These are phyloP conservation scores for Lordiphosa clarofinis DNA, from an alignment of 1,140 invertebrate genomes.

Conservation along the genomic window DNA sequence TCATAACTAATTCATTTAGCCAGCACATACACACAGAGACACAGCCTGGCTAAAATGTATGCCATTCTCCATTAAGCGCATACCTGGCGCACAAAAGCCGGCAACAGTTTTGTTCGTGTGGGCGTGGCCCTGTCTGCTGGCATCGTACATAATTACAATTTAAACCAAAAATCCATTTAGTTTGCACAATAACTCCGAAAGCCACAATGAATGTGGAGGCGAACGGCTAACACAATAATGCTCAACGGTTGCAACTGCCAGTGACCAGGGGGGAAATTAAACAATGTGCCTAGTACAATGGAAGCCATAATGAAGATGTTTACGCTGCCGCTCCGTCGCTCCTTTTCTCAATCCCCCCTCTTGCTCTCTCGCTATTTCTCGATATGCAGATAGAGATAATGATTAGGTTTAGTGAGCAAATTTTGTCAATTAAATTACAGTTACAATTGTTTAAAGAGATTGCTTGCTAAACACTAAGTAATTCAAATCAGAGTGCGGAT, in stretches of 20 bases:
- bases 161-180: conserved; percentile 76
- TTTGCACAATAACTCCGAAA: conserved; percentile 64
- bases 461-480: no score
- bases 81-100: conserved; percentile 48
- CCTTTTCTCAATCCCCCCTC: background rate
- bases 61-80: conserved; percentile 31
- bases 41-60: background rate
- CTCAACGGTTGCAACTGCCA: conserved; percentile 6
- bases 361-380: background rate
- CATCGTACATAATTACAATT: conserved; percentile 68
- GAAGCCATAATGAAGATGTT: conserved; percentile 32
- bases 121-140: conserved; percentile 18
- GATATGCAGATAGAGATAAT: conserved; percentile 21
- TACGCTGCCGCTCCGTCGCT: background rate
- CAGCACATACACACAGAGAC: conserved; percentile 16
- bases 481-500: no score
- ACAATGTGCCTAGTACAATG: conserved; percentile 18
- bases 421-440: conserved; percentile 2
- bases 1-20: conserved; percentile 73
- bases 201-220: conserved; percentile 42
- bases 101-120: conserved; percentile 31
- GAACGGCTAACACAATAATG: conserved; percentile 45
- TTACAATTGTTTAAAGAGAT: background rate
- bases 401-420: conserved; percentile 3
- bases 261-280: no score